phyloP scores from a whole-genome alignment of 2,113 vertebrate genomes.

The Leptosomus discolor region DNA sequence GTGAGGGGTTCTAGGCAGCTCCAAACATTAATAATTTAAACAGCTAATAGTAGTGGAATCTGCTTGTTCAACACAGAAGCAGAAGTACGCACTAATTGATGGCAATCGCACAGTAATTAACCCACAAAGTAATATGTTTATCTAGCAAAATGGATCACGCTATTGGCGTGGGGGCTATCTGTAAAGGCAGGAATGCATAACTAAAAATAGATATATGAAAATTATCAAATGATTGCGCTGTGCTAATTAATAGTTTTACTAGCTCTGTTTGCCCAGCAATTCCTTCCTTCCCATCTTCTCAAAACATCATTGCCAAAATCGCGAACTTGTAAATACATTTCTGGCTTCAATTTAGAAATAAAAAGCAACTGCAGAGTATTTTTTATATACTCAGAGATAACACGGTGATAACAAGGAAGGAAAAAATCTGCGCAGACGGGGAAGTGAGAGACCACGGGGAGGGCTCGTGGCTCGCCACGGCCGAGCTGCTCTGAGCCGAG shows the following conservation, averaged over 20 bases:
- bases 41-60: not conserved
- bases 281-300: not conserved
- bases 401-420: not conserved
- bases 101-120: conserved; percentile 48
- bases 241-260: not conserved
- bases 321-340: not conserved
- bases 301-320: not conserved
- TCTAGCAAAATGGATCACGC: not conserved
- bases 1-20: not conserved
- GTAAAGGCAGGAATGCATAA: not conserved
- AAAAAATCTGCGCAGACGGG: not conserved
- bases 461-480: fast-evolving
- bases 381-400: not conserved
- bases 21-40: not conserved
- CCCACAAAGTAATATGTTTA: conserved; percentile 16
- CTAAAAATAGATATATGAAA: not conserved
- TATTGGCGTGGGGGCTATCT: not conserved
- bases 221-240: not conserved
- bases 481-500: not conserved
- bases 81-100: not conserved
- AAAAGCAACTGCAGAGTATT: not conserved
- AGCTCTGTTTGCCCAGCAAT: not conserved
- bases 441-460: fast-evolving
- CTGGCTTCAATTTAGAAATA: not conserved
- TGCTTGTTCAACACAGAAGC: not conserved